Percentiles rank a stretch among this genome's conserved stretches.
These are phyloP conservation scores for Stomatorhinus ivindoensis DNA, from an alignment of 2,113 vertebrate genomes.

Conservation along the genomic window DNA sequence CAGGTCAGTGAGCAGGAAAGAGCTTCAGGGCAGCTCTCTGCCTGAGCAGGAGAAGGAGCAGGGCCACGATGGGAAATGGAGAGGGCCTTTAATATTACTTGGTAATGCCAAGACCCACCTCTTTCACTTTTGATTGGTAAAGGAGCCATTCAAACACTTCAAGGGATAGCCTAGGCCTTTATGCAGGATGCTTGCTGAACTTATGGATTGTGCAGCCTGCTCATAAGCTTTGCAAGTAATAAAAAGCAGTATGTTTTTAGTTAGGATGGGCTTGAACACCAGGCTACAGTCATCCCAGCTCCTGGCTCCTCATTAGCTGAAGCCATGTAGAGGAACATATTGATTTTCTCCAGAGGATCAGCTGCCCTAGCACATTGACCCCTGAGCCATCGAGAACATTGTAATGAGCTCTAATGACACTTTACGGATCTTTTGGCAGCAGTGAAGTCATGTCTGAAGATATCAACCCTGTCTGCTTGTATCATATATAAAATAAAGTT, in stretches of 20 bases:
- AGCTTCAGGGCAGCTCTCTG: background rate
- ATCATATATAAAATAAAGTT: background rate
- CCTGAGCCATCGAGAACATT: background rate
- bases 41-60: background rate
- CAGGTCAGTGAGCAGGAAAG: background rate
- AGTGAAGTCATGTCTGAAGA: background rate
- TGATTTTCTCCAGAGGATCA: background rate
- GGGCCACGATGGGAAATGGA: background rate
- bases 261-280: background rate
- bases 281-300: background rate
- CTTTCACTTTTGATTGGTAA: background rate
- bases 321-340: background rate
- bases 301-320: background rate
- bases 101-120: background rate
- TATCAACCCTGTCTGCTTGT: background rate
- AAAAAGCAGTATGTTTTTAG: background rate
- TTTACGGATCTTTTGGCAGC: background rate
- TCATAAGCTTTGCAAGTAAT: background rate
- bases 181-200: background rate
- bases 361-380: background rate
- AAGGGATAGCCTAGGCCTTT: background rate
- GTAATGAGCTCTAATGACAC: background rate
- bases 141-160: background rate
- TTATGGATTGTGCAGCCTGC: background rate
- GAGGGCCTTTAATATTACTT: background rate